Evolutionary conservation across 2,888 invertebrate species (phyloP).

Genomic region (Epistrophe eligans): DNA sequence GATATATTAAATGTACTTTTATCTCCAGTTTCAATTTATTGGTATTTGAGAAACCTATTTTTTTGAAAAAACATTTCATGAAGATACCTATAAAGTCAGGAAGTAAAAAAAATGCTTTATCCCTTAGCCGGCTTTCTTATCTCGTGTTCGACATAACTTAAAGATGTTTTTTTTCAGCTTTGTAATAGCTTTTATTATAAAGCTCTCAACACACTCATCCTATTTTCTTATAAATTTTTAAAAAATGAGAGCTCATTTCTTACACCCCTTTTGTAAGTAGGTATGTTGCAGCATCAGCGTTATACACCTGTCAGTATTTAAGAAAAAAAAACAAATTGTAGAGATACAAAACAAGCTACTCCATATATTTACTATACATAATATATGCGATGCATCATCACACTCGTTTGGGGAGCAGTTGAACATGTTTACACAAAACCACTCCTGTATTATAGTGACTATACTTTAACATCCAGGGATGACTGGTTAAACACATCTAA

Average conservation of each 20-base stretch:
- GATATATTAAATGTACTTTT: no score
- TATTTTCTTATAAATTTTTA: background rate
- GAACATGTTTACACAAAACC: conserved; percentile 52
- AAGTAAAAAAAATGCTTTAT: background rate
- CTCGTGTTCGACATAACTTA: background rate
- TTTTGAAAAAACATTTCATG: background rate
- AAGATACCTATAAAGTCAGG: background rate
- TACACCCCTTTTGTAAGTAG: background rate
- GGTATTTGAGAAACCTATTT: background rate
- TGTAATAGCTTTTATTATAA: background rate
- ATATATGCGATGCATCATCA: conserved; percentile 42
- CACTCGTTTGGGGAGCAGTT: conserved; percentile 34
- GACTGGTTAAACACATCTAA: conserved; percentile 58
- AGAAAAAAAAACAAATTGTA: conserved; percentile 9
- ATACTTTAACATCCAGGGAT: conserved; percentile 49
- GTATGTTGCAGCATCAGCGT: no score
- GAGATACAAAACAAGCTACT: no score
- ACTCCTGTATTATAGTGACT: conserved; percentile 62
- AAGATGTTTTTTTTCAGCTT: background rate
- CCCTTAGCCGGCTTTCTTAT: background rate
- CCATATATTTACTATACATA: conserved; percentile 17
- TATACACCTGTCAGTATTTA: conserved; percentile 38
- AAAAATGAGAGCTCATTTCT: background rate
- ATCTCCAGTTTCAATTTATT: no score
- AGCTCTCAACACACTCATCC: no score